Conservation (phyloP, 2,888 invertebrate genomes). For the Nomada ruficornis region DNA sequence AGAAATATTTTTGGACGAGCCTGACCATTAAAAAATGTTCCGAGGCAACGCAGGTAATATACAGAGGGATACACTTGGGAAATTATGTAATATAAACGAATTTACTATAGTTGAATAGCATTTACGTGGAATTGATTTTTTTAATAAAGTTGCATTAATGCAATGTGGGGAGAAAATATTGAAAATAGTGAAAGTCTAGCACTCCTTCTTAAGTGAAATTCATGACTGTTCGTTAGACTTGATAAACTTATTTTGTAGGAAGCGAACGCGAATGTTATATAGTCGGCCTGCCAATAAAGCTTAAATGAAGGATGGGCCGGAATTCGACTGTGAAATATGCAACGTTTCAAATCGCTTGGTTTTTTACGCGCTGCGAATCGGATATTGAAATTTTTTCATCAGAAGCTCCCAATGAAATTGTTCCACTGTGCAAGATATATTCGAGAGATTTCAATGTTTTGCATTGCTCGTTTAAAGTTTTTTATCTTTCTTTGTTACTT, state of each 20-base stretch:
- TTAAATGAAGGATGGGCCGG: too few relatives aligned
- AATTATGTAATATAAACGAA: too few relatives aligned
- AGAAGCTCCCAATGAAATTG: background rate
- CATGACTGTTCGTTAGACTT: background rate
- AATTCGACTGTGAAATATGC: background rate
- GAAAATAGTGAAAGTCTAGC: too few relatives aligned
- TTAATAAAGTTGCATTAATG: background rate
- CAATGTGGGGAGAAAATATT: background rate
- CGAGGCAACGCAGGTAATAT: too few relatives aligned
- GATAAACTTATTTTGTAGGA: background rate
- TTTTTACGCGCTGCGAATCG: background rate
- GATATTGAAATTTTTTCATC: conserved; percentile 13
- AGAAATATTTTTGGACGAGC: too few relatives aligned
- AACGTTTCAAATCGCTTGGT: background rate
- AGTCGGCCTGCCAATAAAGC: too few relatives aligned
- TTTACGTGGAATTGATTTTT: background rate
- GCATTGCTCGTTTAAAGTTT: background rate
- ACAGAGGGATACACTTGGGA: too few relatives aligned
- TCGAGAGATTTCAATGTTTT: background rate
- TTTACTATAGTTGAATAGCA: background rate
- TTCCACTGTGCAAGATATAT: conserved; percentile 12
- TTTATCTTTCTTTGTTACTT: too few relatives aligned
- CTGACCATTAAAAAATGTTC: too few relatives aligned
- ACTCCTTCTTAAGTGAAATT: background rate
- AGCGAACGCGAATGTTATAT: too few relatives aligned